Conservation (phyloP, 2,113 vertebrate species). For the Planiliza haematocheilus region DNA sequence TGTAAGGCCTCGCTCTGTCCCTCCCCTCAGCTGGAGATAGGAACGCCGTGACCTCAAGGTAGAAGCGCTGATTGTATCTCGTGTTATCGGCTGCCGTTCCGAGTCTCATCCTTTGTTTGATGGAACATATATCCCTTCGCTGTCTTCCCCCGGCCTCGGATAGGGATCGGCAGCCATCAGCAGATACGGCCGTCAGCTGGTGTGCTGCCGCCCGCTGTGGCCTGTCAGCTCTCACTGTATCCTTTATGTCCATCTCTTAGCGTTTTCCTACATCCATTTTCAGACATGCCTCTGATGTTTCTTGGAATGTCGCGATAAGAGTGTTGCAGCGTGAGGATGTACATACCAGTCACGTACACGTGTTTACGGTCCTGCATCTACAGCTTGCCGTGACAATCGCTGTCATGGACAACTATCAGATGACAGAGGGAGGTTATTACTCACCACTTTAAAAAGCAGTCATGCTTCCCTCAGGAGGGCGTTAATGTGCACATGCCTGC, state of each 20-base stretch:
- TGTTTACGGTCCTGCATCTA: slow-evolving; percentile 12
- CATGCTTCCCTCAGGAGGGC: slow-evolving; percentile 6
- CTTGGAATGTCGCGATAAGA: slow-evolving; percentile 60
- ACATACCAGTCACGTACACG: slow-evolving; percentile 27
- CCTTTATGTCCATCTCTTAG: slow-evolving; percentile 39
- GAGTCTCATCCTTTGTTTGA: slow-evolving; percentile 52
- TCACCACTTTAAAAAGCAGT: slow-evolving; percentile 31
- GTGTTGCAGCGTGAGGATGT: slow-evolving; percentile 23
- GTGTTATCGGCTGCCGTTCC: slow-evolving; percentile 42
- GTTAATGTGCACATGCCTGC: slow-evolving; percentile 23
- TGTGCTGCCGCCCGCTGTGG: slow-evolving; percentile 14
- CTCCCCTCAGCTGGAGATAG: background rate
- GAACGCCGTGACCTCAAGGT: slow-evolving; percentile 41
- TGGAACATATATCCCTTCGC: slow-evolving; percentile 39
- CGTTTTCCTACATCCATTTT: slow-evolving; percentile 47
- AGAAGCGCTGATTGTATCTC: slow-evolving; percentile 56
- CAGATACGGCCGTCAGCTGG: slow-evolving; percentile 57
- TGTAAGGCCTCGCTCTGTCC: background rate
- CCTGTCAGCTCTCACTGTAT: slow-evolving; percentile 26
- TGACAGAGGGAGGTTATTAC: slow-evolving; percentile 46
- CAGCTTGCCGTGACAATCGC: slow-evolving; percentile 9
- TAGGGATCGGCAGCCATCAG: slow-evolving; percentile 71
- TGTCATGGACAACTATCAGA: slow-evolving; percentile 30
- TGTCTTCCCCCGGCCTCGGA: slow-evolving; percentile 34
- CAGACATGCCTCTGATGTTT: slow-evolving; percentile 38